Evolutionary conservation across 2,888 invertebrate genomes (phyloP), one percentile per base, ranked within the genome.

Genomic region (Hemaris fuciformis): DNA sequence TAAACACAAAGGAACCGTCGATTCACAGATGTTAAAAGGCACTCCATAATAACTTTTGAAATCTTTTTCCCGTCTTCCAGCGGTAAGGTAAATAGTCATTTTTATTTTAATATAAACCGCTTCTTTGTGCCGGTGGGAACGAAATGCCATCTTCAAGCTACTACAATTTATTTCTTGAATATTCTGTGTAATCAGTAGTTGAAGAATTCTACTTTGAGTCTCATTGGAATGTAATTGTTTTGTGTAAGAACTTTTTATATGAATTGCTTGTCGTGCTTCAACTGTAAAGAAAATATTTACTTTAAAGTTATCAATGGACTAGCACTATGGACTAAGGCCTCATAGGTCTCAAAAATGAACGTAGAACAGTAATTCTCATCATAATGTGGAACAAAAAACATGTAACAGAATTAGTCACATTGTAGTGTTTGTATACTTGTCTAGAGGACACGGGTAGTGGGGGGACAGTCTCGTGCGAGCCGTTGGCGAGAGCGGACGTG

Each of bases 101-200:
- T 48, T 48, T 23, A 43, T 43, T 48, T 48, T 48, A 48, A 48
- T 48, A 27, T 15, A 48, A 48, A 48, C 27, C 25, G 25, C 48
- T 48, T 15, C 27, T 48, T 48, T 27, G 48, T 48, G 48, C 20
- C 22, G 13, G 48, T 53, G 27, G 27, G 27, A 53, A 48, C 48
- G 48, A 53, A 53, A 53, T 53, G 15, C 10, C 4, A 27, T 31
- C 18, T 53, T 58, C 25, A 43, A 42, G 27, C 27, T 25, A 43
- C 58, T 59, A 18, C 27, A 27, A 20, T 59, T 43, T 59, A 59
- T 42, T 59, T 59, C 25, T 53, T 31, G 7, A 53, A 18, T 31
- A 27, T 53, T 8, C 10, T 4, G 31, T 53, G 27, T 31, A 53
- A 53, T 53, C 31, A 31, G 10, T 18, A 31, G 53, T 8, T 15